phyloP scores from a whole-genome alignment of 1,140 invertebrate genomes.

The Eueides isabella region DNA sequence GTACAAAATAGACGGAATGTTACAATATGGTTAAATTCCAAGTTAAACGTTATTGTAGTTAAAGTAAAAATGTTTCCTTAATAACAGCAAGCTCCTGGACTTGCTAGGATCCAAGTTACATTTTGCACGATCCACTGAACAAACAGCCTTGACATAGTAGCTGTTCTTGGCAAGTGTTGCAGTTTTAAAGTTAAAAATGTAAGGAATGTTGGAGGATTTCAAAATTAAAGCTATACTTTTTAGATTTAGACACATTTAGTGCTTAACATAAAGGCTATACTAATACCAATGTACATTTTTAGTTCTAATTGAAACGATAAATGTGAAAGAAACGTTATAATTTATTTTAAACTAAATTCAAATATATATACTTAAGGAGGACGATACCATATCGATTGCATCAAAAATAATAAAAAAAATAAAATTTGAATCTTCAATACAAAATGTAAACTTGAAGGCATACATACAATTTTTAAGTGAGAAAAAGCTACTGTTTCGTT shows the following conservation, averaged over 20 bases:
- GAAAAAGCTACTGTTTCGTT: too few species aligned
- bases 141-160: constrained; percentile 10
- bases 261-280: constrained; percentile 8
- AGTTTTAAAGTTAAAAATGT: constrained; percentile 11
- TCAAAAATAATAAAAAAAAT: neutral
- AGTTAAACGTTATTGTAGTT: too few species aligned
- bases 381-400: neutral
- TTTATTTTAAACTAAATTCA: too few species aligned
- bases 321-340: too few species aligned
- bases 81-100: neutral
- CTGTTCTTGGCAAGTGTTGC: constrained; percentile 21
- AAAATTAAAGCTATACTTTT: constrained; percentile 18
- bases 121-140: constrained; percentile 6
- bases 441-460: neutral
- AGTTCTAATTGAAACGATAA: too few species aligned
- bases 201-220: neutral
- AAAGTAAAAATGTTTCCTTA: neutral
- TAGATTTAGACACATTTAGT: constrained; percentile 21
- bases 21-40: too few species aligned
- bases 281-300: too few species aligned
- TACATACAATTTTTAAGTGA: too few species aligned
- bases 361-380: too few species aligned
- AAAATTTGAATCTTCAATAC: neutral
- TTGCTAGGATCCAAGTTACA: constrained; percentile 5
- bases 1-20: too few species aligned